Evolutionary conservation across 37 sponge, comb jelly and placozoan species (phyloP), one percentile per base, ranked within the genome.

Genomic region (Spongilla lacustris): DNA sequence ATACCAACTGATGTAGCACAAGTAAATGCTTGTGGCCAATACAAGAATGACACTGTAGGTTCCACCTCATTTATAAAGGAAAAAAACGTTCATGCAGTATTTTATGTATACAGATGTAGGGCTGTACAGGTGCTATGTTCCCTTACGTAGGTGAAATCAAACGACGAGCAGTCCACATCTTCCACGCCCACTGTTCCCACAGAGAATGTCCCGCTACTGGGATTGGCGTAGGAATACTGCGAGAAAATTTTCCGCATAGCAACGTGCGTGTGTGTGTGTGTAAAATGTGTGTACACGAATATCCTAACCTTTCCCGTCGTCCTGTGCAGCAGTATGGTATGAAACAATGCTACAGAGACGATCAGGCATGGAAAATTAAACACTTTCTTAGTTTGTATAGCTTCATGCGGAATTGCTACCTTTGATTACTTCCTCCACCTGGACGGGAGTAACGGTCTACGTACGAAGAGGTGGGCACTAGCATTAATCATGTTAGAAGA

Each of bases 181-280:
- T 90, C 92, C 32, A 85, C 36, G 32, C 96, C 96, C 21, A 96
- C 84, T 11, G 93, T 83, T 2, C 96, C 96, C 38, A 96, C 94
- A 26, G 94, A 91, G 76, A 85, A 96, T 1, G 96, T 90, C 0
- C 92, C 91, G 48, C 89, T 78, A 22, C 87, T 82, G 31, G 84
- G 87, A 27, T 32, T 66, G 46, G 66, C 83, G 71, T 86, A 91
- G 9, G 77, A 69, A 41, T 86, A 86, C 87, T 86, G 73, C n/a
- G 19, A 4, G 6, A 10, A 32, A 27, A 34, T 41, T 28, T 0
- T 12, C 4, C 4, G 17, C 58, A 35, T 8, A 31, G 35, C 1
- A 9, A 70, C 9, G 68, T 25, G 11, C 3, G 34, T 82, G 41
- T 14, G 31, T 31, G 10, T 28, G 11, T 28, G 36, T 35, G 68